Percentiles rank a stretch among this genome's conserved stretches.
These are phyloP conservation scores for Panzeria rudis DNA, from an alignment of 2,888 invertebrate genomes.

Conservation along the genomic window DNA sequence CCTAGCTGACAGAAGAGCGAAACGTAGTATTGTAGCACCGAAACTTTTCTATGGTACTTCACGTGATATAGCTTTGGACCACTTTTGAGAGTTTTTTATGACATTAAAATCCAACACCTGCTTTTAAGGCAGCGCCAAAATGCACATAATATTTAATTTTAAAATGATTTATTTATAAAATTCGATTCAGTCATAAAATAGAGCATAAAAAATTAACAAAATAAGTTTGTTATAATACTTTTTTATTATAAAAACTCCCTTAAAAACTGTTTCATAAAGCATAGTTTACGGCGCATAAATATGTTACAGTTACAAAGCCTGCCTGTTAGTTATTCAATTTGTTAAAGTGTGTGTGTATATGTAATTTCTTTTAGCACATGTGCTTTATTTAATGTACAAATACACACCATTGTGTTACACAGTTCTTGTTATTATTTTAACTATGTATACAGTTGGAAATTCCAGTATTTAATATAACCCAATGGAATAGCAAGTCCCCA, in stretches of 20 bases:
- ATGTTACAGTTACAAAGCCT: slow-evolving; percentile 6
- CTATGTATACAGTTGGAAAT: slow-evolving; percentile 21
- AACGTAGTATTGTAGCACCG: no score
- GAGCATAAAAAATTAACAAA: neutral
- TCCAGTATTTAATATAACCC: slow-evolving; percentile 37
- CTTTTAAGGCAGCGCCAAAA: no score
- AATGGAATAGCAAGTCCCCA: slow-evolving; percentile 47
- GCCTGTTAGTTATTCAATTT: neutral
- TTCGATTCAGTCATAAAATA: neutral
- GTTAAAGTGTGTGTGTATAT: neutral
- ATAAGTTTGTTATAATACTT: neutral
- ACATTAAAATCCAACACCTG: no score
- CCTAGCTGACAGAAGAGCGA: no score
- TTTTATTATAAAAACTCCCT: slow-evolving; percentile 6
- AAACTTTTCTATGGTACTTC: no score
- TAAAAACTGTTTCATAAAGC: neutral
- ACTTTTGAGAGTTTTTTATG: no score
- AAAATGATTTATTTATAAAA: neutral
- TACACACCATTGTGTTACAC: slow-evolving; percentile 6
- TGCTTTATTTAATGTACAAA: slow-evolving; percentile 20
- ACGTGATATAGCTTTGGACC: no score
- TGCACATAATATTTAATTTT: no score
- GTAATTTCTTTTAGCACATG: slow-evolving; percentile 7
- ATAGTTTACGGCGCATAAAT: slow-evolving; percentile 34
- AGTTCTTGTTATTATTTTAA: slow-evolving; percentile 10